phyloP scores from a whole-genome alignment of 2,888 invertebrate species.

The Meta bourneti region DNA sequence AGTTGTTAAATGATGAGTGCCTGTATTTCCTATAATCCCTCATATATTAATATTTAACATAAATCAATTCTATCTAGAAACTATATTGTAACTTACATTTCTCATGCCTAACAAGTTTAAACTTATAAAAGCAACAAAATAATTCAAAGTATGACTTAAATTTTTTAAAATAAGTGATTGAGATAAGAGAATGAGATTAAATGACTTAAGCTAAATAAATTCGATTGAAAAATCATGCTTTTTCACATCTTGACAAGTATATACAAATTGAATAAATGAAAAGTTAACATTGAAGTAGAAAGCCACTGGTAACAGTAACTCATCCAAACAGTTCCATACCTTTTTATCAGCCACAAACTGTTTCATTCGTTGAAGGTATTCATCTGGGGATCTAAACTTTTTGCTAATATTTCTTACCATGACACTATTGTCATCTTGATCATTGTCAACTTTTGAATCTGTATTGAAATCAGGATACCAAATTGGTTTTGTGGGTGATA shows the following conservation, averaged over 20 bases:
- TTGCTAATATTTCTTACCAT: slow-evolving; percentile 78
- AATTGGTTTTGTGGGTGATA: slow-evolving; percentile 48
- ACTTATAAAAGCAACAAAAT: too few relatives aligned
- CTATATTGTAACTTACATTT: too few relatives aligned
- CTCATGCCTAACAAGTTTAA: too few relatives aligned
- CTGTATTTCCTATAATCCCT: too few relatives aligned
- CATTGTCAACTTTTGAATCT: slow-evolving; percentile 50
- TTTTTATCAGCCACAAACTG: slow-evolving; percentile 52
- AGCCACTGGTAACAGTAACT: neutral
- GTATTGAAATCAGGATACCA: slow-evolving; percentile 46
- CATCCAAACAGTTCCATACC: slow-evolving; percentile 15
- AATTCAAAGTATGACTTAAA: too few relatives aligned
- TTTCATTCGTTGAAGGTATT: slow-evolving; percentile 73
- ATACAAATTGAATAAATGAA: neutral
- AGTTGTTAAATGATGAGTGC: too few relatives aligned
- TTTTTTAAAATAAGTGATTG: too few relatives aligned
- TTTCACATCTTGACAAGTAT: neutral
- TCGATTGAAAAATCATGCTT: neutral
- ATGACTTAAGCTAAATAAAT: neutral
- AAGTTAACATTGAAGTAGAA: neutral
- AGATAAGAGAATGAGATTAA: neutral
- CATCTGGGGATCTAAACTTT: slow-evolving; percentile 75
- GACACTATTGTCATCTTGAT: slow-evolving; percentile 77
- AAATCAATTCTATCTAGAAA: too few relatives aligned
- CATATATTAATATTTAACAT: too few relatives aligned